A percentile compares a stretch with the other conserved stretches of the same genome.
Conservation (phyloP, 2,888 invertebrate species). For the Erynnis tages region DNA sequence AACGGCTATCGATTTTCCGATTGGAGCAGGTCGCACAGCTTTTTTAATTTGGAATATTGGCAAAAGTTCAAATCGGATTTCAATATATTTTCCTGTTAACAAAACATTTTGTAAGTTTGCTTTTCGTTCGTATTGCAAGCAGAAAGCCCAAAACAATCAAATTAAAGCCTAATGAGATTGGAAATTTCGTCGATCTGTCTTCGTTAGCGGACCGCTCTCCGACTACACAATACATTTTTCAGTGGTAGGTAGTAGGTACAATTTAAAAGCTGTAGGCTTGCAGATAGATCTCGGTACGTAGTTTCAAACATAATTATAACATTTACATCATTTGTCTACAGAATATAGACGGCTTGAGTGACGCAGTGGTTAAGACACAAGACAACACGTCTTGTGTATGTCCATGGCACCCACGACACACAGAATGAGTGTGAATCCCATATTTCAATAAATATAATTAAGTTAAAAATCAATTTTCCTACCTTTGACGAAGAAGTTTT, state of each 20-base stretch:
- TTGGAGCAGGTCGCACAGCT: constrained; percentile 4
- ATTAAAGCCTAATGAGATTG: constrained; percentile 45
- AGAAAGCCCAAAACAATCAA: constrained; percentile 39
- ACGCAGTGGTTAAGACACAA: too few species aligned
- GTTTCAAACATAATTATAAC: too few species aligned
- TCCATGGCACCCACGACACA: too few species aligned
- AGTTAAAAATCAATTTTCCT: too few species aligned
- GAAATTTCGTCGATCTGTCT: constrained; percentile 48
- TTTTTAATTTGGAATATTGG: constrained; percentile 18
- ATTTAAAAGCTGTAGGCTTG: too few species aligned
- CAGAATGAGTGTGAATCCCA: too few species aligned
- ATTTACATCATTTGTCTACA: background rate
- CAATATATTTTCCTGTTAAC: constrained; percentile 7
- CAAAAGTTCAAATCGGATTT: constrained; percentile 10
- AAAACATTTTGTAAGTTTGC: constrained; percentile 5
- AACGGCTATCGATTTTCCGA: constrained; percentile 9
- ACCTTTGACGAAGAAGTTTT: too few species aligned
- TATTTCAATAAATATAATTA: too few species aligned
- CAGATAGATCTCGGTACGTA: too few species aligned
- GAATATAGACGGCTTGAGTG: too few species aligned
- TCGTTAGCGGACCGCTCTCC: constrained; percentile 40
- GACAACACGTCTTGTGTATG: too few species aligned
- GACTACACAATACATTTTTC: constrained; percentile 35
- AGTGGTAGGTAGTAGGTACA: too few species aligned
- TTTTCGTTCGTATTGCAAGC: background rate